A percentile compares a stretch with the other conserved stretches of the same genome.
Evolutionary conservation across 2,797 vertebrate genomes (phyloP).

Genomic region (Microchirus variegatus): DNA sequence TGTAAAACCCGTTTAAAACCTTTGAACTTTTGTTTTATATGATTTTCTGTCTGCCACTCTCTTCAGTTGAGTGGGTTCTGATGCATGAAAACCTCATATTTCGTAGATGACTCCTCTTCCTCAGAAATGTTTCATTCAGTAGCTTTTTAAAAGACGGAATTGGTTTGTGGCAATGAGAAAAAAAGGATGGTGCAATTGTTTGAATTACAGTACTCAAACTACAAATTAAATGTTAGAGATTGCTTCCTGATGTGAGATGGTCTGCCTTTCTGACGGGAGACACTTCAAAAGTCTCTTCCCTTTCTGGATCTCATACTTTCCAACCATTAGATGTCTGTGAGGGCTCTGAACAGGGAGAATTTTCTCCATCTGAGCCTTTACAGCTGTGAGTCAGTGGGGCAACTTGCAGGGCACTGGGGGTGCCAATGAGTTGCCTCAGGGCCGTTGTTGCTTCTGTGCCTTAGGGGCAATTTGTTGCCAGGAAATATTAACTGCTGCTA

Average conservation of each 20-base stretch:
- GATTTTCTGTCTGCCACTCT: slow-evolving; percentile 3
- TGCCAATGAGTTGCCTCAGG: slow-evolving; percentile 54
- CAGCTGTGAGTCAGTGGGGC: slow-evolving; percentile 35
- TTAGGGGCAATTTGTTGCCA: slow-evolving; percentile 30
- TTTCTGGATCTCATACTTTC: slow-evolving; percentile 58
- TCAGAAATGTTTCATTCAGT: slow-evolving; percentile 33
- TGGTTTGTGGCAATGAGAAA: slow-evolving; percentile 58
- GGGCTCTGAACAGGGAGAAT: neutral
- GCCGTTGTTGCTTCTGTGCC: slow-evolving; percentile 25
- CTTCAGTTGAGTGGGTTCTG: slow-evolving; percentile 11
- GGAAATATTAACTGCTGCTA: slow-evolving; percentile 45
- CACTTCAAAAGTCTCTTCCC: slow-evolving; percentile 41
- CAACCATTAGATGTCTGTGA: slow-evolving; percentile 47
- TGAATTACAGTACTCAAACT: slow-evolving; percentile 55
- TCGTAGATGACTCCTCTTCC: slow-evolving; percentile 37
- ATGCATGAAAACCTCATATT: slow-evolving; percentile 30
- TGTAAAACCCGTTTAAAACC: neutral
- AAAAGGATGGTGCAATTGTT: slow-evolving; percentile 53
- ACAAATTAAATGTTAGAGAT: slow-evolving; percentile 58
- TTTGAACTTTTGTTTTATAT: slow-evolving; percentile 13
- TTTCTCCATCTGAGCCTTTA: slow-evolving; percentile 19
- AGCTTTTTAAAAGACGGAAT: slow-evolving; percentile 41
- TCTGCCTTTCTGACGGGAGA: slow-evolving; percentile 47
- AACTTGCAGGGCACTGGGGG: slow-evolving; percentile 4
- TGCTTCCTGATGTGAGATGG: slow-evolving; percentile 56